Percentiles rank a stretch among this genome's conserved stretches.
These are phyloP conservation scores for Echiichthys vipera DNA, from an alignment of 2,797 vertebrate genomes.

Conservation along the genomic window DNA sequence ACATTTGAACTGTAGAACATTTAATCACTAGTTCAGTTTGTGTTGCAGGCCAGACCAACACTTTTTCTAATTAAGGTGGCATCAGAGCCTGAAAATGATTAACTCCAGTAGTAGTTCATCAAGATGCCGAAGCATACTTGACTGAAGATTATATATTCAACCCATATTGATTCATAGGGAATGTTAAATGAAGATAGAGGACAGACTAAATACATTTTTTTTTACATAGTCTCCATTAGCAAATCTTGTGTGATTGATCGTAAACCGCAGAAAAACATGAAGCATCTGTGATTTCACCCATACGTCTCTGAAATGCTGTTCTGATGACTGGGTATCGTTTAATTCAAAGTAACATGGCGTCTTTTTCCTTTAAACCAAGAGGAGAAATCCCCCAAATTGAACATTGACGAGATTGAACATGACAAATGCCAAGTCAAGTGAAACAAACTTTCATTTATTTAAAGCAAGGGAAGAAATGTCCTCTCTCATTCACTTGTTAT, in stretches of 20 bases:
- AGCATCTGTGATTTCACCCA: background rate
- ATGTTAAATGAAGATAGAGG: background rate
- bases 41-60: background rate
- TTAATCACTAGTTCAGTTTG: background rate
- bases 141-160: background rate
- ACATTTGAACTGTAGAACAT: background rate
- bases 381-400: background rate
- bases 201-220: background rate
- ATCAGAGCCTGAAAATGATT: background rate
- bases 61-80: background rate
- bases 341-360: background rate
- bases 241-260: background rate
- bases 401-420: background rate
- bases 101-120: background rate
- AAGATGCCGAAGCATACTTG: background rate
- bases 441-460: conserved; percentile 4
- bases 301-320: background rate
- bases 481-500: background rate
- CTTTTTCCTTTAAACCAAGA: background rate
- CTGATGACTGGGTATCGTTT: background rate
- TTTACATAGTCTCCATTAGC: background rate
- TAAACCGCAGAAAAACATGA: background rate
- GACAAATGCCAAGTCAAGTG: background rate
- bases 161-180: background rate
- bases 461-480: background rate